Base-by-base conservation (phyloP, 2,888 invertebrate genomes). In the Cosmorhoe ocellata region DNA sequence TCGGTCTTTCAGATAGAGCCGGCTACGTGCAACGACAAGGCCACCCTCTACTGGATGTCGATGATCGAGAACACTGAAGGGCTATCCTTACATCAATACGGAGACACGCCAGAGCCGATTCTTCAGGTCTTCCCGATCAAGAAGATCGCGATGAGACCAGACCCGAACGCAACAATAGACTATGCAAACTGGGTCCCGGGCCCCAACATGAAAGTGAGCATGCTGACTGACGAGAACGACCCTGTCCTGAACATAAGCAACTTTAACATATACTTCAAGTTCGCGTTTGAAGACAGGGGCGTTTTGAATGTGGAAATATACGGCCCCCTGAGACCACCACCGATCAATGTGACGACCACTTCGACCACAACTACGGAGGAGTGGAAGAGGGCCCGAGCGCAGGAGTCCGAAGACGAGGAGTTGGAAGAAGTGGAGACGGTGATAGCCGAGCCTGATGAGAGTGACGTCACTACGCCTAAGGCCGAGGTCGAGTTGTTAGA, bases 21-120 rank as follows among this genome's bases (percentile, higher is more conserved):
- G 2, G 11, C 22, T 2, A 12, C 18, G 1, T 28, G 28, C 10
- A 6, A 43, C 0, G 43, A 40, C 30, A 10, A 18, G 0, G 47
- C 40, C 11, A 34, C 28, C 0, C 4, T 47, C 6, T 47, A 22
- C 24, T 47, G 38, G 38, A 28, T 8, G 7, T n/a, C 22, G 5
- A n/a, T 1, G 2, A 40, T 47, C 12, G 34, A 47, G n/a, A 33
- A 47, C 34, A 22, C 2, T n/a, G 47, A 47, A 13, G 47, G 47
- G 7, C n/a, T 7, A 1, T 13, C 40, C 22, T 40, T 47, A 28
- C n/a, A 9, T n/a, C n/a, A 30, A 0, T 10, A 34, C 13, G 47
- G 34, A n/a, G 12, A 12, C 0, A 47, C 47, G 0, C 47, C 47
- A 0, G 47, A 47, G 1, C 18, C 28, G 8, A 4, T 47, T 0